phyloP scores from a whole-genome alignment of 2,797 vertebrate species.

The Xyrichtys novacula region DNA sequence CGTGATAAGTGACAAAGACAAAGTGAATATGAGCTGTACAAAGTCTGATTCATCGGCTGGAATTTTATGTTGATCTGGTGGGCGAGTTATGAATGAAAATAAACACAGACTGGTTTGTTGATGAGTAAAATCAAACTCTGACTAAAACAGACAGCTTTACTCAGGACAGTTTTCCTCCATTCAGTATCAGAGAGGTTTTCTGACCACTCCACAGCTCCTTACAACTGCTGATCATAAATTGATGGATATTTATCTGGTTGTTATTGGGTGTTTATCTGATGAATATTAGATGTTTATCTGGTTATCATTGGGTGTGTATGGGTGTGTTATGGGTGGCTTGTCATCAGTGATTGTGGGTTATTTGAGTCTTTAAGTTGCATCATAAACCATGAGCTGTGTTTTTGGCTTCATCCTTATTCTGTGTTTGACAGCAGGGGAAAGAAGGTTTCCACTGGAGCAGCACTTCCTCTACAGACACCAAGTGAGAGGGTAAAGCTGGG shows the following conservation, averaged over 20 bases:
- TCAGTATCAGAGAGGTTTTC: neutral
- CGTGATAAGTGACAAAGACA: neutral
- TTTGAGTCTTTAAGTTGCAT: neutral
- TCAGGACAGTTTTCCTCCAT: neutral
- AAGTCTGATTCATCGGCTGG: neutral
- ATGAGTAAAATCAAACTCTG: too few relatives aligned
- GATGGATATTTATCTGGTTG: too few relatives aligned
- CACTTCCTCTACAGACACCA: slow-evolving; percentile 36
- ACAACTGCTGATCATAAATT: too few relatives aligned
- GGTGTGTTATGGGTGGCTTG: too few relatives aligned
- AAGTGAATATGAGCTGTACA: neutral
- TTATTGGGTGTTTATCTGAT: too few relatives aligned
- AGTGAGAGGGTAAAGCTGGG: neutral
- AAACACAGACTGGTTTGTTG: neutral
- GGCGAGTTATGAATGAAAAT: neutral
- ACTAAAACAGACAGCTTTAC: neutral
- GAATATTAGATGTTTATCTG: too few relatives aligned
- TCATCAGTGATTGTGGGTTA: neutral
- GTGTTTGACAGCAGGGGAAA: neutral
- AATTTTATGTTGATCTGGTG: too few relatives aligned
- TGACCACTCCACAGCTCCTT: neutral
- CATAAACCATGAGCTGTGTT: slow-evolving; percentile 1
- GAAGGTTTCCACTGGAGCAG: slow-evolving; percentile 49
- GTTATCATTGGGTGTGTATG: too few relatives aligned
- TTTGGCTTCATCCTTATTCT: neutral